phyloP scores from a whole-genome alignment of 2,888 invertebrate species.

The Lochmaea capreae region DNA sequence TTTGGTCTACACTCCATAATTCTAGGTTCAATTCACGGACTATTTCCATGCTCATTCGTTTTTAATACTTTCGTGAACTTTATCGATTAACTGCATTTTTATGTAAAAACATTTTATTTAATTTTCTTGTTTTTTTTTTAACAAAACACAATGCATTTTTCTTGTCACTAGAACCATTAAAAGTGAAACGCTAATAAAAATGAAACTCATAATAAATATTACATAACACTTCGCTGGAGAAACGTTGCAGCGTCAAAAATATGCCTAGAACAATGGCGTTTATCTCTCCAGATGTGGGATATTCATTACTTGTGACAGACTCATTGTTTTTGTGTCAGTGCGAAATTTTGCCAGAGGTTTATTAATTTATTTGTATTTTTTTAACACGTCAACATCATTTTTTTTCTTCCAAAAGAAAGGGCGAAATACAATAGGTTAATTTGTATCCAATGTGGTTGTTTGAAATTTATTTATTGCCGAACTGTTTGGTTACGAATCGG shows the following conservation, averaged over 20 bases:
- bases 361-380: constrained; percentile 45
- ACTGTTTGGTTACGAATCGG: background rate
- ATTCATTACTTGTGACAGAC: constrained; percentile 43
- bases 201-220: background rate
- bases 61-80: too few species aligned
- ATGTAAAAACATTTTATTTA: too few species aligned
- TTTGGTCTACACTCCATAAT: too few species aligned
- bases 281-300: constrained; percentile 38
- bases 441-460: background rate
- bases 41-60: too few species aligned
- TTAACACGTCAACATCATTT: constrained; percentile 4
- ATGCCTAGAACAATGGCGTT: constrained; percentile 23
- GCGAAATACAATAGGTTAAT: constrained; percentile 30
- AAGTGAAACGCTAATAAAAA: constrained; percentile 5
- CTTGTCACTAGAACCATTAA: background rate
- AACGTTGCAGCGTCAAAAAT: constrained; percentile 18
- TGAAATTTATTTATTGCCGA: background rate
- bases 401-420: background rate
- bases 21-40: too few species aligned
- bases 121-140: background rate
- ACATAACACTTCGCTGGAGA: background rate
- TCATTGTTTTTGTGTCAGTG: constrained; percentile 40
- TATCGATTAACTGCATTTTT: too few species aligned
- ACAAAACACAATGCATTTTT: background rate
- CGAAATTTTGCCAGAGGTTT: constrained; percentile 40